Percentiles rank a stretch among this genome's conserved stretches.
Evolutionary conservation across 1,140 invertebrate species (phyloP).

Genomic region (Drosophila erecta): DNA sequence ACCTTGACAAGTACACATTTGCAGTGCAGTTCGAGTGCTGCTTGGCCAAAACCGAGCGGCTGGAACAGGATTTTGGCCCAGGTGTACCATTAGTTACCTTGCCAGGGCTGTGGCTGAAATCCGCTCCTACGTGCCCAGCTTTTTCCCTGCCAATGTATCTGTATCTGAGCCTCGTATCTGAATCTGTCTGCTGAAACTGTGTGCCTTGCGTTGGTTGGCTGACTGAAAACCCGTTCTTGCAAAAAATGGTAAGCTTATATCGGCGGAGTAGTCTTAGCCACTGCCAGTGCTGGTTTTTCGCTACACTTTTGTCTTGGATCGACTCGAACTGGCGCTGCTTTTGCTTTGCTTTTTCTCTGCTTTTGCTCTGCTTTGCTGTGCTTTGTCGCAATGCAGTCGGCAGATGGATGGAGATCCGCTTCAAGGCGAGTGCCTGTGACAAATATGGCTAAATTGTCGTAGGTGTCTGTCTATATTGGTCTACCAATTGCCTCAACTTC

Average conservation of each 20-base stretch:
- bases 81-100: slow-evolving; percentile 15
- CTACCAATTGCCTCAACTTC: slow-evolving; percentile 33
- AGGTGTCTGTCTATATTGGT: slow-evolving; percentile 59
- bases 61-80: slow-evolving; percentile 14
- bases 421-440: slow-evolving; percentile 65
- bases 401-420: slow-evolving; percentile 17
- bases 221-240: slow-evolving; percentile 61
- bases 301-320: slow-evolving; percentile 22
- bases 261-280: slow-evolving; percentile 61
- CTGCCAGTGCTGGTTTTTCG: slow-evolving; percentile 29
- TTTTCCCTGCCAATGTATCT: slow-evolving; percentile 2
- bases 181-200: background rate
- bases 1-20: slow-evolving; percentile 45
- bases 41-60: background rate
- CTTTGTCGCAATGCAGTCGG: slow-evolving; percentile 47
- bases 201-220: slow-evolving; percentile 24
- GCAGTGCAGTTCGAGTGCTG: background rate
- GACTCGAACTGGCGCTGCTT: slow-evolving; percentile 17
- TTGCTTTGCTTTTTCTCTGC: slow-evolving; percentile 1
- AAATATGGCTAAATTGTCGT: slow-evolving; percentile 76
- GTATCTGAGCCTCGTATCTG: background rate
- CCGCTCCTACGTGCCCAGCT: slow-evolving; percentile 7
- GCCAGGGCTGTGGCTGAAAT: slow-evolving; percentile 9
- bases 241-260: slow-evolving; percentile 59
- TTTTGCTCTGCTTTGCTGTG: background rate